Evolutionary conservation across 2,888 invertebrate genomes (phyloP), one percentile per base, ranked within the genome.

Genomic region (Pollenia angustigena): DNA sequence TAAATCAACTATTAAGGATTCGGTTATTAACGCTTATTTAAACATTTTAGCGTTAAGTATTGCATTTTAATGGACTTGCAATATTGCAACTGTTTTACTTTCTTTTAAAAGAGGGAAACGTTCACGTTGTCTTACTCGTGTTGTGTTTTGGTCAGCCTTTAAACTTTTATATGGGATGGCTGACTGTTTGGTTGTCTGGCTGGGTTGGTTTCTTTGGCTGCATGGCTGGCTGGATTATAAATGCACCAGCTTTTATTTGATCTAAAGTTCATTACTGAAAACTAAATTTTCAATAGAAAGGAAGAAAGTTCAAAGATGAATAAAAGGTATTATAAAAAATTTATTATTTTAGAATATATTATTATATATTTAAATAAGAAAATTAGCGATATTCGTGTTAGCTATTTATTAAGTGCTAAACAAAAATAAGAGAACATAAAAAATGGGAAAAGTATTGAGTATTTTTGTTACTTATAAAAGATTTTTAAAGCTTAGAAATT

Each of bases 1-100:
- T 89, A 89, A 91, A 90, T 90, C 91, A 91, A 88, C 90, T 89
- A 89, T 89, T 85, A 86, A 74, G 89, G 90, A 91, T 90, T 89
- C 76, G 85, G 78, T 91, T 90, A 90, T 87, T 90, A 90, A 89
- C 90, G 90, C 90, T 88, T 90, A 89, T 90, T 91, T 91, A 88
- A 90, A 89, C 88, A 71, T 89, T 89, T 89, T 89, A 89, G 88
- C 89, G 89, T 62, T 90, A 90, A 89, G 89, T 89, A 90, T 89
- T 89, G 89, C 90, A 90, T 91, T 50, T 90, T 89, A 89, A 89
- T 89, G 89, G 90, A 14, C 4, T 46, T 58, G 48, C 48, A 79
- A 58, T 64, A 18, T 40, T 44, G 75, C 42, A 52, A 44, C 16
- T 40, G n/a, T 23, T 23, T 23, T 23, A 23, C 23, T 14, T 62